These are phyloP conservation scores for Metridium senile DNA, from an alignment of 92 coral and sea anemone genomes.

Conservation along the genomic window DNA sequence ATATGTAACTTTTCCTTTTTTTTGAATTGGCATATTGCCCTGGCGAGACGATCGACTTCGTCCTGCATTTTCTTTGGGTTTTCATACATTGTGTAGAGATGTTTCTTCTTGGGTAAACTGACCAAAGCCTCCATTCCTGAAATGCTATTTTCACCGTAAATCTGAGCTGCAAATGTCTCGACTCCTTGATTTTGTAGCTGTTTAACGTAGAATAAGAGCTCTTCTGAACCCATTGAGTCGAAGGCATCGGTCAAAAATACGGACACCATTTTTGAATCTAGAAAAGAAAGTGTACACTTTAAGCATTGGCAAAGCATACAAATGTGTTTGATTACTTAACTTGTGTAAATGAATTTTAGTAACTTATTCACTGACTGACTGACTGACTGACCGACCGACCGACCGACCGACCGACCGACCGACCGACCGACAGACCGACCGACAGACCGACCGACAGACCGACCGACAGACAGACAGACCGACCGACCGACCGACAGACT, in stretches of 20 bases:
- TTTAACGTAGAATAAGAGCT: slow-evolving; percentile 12
- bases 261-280: slow-evolving; percentile 38
- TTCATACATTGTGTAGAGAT: slow-evolving; percentile 13
- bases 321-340: not conserved
- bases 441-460: no score
- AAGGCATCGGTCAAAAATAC: slow-evolving; percentile 51
- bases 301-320: no score
- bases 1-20: no score
- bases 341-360: not conserved
- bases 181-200: slow-evolving; percentile 28
- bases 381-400: not conserved
- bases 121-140: slow-evolving; percentile 30
- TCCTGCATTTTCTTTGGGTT: not conserved
- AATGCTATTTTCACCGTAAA: slow-evolving; percentile 22
- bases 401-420: no score
- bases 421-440: no score
- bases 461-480: no score
- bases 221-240: slow-evolving; percentile 40
- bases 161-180: slow-evolving; percentile 48
- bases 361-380: not conserved
- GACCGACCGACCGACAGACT: no score
- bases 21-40: slow-evolving; percentile 30
- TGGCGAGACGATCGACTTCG: slow-evolving; percentile 5
- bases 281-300: no score
- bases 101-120: slow-evolving; percentile 30